Percentiles rank a stretch among this genome's conserved stretches.
Conservation (phyloP, 2,888 invertebrate species). For the Asteroscopus sphinx region DNA sequence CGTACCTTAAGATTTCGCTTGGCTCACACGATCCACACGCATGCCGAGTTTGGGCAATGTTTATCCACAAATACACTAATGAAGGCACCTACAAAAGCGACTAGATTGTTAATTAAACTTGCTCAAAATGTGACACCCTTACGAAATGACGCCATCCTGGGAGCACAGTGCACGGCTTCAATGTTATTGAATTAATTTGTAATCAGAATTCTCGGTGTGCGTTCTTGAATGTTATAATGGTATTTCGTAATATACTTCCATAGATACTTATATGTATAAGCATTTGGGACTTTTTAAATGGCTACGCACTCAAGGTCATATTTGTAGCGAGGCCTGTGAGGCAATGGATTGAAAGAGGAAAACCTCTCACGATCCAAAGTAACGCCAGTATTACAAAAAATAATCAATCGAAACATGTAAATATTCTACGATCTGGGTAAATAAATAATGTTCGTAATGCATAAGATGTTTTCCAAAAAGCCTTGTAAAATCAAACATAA, state of each 20-base stretch:
- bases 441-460: constrained; percentile 21
- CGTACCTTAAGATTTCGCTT: constrained; percentile 41
- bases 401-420: constrained; percentile 20
- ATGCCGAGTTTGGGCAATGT: constrained; percentile 84
- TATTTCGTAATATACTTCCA: constrained; percentile 71
- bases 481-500: constrained; percentile 5
- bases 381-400: constrained; percentile 10
- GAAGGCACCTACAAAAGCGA: constrained; percentile 89
- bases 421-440: constrained; percentile 5
- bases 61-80: constrained; percentile 90
- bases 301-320: constrained; percentile 11
- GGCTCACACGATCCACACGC: constrained; percentile 67
- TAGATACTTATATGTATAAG: constrained; percentile 54
- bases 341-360: constrained; percentile 3
- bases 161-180: constrained; percentile 87
- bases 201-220: constrained; percentile 87
- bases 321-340: constrained; percentile 9
- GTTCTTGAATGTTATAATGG: constrained; percentile 83
- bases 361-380: constrained; percentile 7
- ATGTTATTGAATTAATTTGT: constrained; percentile 89
- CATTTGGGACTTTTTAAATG: constrained; percentile 63
- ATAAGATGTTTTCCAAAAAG: constrained; percentile 8
- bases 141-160: constrained; percentile 84
- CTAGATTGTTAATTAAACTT: constrained; percentile 90
- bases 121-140: constrained; percentile 90